Evolutionary conservation across 2,113 vertebrate genomes (phyloP), one percentile per base, ranked within the genome.

Genomic region (Cyphomyrus discorhynchus): DNA sequence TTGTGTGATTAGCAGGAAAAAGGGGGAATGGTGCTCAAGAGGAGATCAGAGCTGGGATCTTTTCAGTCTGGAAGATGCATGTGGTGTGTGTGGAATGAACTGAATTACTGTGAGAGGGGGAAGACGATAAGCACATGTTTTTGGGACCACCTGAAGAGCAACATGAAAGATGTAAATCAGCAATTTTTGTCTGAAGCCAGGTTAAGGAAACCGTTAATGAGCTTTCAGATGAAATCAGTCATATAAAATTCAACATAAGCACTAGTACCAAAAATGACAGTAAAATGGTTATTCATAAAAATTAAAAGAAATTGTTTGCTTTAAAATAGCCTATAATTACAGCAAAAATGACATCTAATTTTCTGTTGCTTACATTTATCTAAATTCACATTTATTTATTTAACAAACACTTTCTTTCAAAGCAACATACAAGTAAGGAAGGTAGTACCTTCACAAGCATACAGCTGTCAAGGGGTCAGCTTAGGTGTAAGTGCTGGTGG

Each of bases 21-120:
- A 80, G 62, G 27, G 46, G 46, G 31, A 35, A 53, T 21, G 31
- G 27, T 77, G 17, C 11, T 24, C 35, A 83, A 85, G 62, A 86
- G 27, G 84, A 90, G 77, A 90, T 89, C 89, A 89, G 56, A 86
- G 89, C 24, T 53, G 52, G 84, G 84, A 87, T 90, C 85, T 62
- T 47, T 70, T 83, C 84, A 74, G 84, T 47, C 89, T 53, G 27
- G 27, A 77, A 85, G 84, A 50, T 90, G 89, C 86, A 87, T 87
- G 58, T 27, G 86, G 66, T 52, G 27, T 53, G 24, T 27, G 31
- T 31, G 50, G 50, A 86, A 86, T 50, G 47, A 50, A 35, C 15
- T 86, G 47, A 86, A 31, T 52, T 31, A 19, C 27, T 35, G 13
- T 47, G n/a, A 7, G 49, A 19, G n/a, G 11, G 35, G 70, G 31